phyloP scores from a whole-genome alignment of 2,888 invertebrate species.

The Calameuta pallipes region DNA sequence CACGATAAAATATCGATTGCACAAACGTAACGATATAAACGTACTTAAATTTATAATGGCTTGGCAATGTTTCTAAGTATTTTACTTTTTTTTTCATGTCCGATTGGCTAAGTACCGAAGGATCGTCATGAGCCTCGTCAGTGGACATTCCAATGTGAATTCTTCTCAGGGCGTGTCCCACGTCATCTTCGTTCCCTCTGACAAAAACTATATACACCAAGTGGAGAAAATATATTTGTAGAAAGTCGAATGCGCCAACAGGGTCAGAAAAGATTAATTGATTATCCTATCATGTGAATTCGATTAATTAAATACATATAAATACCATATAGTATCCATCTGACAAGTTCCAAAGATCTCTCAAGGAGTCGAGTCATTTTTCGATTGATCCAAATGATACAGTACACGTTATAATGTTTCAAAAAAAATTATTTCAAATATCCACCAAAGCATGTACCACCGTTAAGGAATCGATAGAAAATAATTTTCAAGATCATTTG shows the following conservation, averaged over 20 bases:
- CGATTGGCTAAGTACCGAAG: not conserved
- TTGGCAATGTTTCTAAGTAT: not conserved
- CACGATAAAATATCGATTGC: not conserved
- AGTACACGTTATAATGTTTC: not conserved
- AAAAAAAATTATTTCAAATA: not conserved
- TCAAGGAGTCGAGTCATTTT: not conserved
- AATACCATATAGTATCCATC: not conserved
- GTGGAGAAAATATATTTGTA: slow-evolving; percentile 2
- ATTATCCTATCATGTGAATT: not conserved
- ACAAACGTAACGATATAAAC: not conserved
- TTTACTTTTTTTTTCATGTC: not conserved
- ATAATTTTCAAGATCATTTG: not conserved
- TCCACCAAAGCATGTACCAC: not conserved
- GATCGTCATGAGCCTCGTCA: not conserved
- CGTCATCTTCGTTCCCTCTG: not conserved
- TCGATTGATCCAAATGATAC: not conserved
- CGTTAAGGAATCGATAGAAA: not conserved
- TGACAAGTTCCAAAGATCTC: not conserved
- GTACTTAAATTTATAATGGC: not conserved
- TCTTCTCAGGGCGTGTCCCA: not conserved
- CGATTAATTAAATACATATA: not conserved
- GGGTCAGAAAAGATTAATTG: not conserved
- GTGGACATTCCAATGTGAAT: not conserved
- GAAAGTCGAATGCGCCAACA: not conserved
- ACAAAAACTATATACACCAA: not conserved